Conservation (phyloP, 2,113 vertebrate genomes). For the Bujurquina vittata region DNA sequence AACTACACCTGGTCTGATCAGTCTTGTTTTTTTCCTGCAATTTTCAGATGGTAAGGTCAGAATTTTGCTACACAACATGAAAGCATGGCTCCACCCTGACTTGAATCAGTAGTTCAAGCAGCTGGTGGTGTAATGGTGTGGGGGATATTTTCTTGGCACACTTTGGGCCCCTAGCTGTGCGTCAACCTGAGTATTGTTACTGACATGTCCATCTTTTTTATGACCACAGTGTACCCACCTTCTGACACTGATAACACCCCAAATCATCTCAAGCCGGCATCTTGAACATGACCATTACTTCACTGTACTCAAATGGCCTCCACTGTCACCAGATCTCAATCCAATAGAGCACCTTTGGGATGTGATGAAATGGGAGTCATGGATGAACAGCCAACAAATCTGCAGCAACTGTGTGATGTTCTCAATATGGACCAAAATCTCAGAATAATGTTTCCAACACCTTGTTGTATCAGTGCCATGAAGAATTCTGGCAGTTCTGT, state of each 20-base stretch:
- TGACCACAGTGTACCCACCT: neutral
- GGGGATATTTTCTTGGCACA: neutral
- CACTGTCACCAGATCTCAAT: neutral
- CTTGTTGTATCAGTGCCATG: neutral
- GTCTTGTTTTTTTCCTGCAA: no score
- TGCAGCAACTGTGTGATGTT: neutral
- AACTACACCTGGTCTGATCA: no score
- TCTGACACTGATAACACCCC: neutral
- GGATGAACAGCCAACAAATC: neutral
- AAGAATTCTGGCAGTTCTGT: neutral
- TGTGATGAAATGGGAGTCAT: neutral
- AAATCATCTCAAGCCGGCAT: neutral
- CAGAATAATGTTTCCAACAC: neutral
- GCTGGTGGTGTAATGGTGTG: neutral
- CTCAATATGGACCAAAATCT: neutral
- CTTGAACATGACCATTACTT: neutral
- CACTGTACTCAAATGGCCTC: neutral
- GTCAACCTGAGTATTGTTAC: neutral
- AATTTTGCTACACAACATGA: rapidly evolving
- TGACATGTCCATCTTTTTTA: neutral
- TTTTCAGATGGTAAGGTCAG: no score
- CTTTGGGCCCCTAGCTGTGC: neutral
- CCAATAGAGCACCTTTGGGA: neutral
- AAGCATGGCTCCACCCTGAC: neutral
- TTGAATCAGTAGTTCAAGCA: neutral